phyloP scores from a whole-genome alignment of 92 coral and sea anemone genomes.

The Muricea muricata region DNA sequence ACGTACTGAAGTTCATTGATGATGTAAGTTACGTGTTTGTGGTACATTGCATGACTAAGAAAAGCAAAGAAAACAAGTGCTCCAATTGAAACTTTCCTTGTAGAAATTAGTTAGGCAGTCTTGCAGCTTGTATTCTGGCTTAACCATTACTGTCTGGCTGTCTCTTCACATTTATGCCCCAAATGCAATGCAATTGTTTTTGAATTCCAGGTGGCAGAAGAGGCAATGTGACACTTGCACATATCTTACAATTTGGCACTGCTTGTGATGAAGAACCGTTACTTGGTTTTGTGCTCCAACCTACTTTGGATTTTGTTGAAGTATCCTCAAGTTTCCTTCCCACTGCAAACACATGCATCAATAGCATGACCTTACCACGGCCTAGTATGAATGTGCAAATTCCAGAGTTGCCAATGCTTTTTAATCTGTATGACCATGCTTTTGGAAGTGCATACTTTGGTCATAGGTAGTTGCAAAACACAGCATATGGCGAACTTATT shows the following conservation, averaged over 20 bases:
- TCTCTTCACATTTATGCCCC: too few species aligned
- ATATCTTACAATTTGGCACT: too few species aligned
- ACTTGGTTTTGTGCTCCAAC: constrained; percentile 40
- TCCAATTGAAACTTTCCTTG: too few species aligned
- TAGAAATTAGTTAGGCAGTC: too few species aligned
- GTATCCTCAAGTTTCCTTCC: constrained; percentile 42
- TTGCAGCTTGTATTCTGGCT: too few species aligned
- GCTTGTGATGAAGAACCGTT: constrained; percentile 25
- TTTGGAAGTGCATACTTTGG: constrained; percentile 39
- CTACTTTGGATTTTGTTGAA: constrained; percentile 46
- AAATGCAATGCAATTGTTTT: not conserved
- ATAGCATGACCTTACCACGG: constrained; percentile 30
- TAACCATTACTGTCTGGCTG: too few species aligned
- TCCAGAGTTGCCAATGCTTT: constrained; percentile 41
- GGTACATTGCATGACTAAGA: too few species aligned
- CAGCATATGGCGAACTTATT: too few species aligned
- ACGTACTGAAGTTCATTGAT: too few species aligned
- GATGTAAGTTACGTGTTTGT: too few species aligned
- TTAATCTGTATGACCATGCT: constrained; percentile 51
- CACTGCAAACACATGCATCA: constrained; percentile 51
- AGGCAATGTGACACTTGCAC: constrained; percentile 18
- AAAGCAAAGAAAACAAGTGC: too few species aligned
- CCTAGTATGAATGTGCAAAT: constrained; percentile 25
- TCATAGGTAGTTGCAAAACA: constrained; percentile 16
- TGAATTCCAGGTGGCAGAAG: constrained; percentile 35